Evolutionary conservation across 30 jellyfish, hydroid and myxozoan species (phyloP), one percentile per base, ranked within the genome.

Genomic region (Turritopsis dohrnii): DNA sequence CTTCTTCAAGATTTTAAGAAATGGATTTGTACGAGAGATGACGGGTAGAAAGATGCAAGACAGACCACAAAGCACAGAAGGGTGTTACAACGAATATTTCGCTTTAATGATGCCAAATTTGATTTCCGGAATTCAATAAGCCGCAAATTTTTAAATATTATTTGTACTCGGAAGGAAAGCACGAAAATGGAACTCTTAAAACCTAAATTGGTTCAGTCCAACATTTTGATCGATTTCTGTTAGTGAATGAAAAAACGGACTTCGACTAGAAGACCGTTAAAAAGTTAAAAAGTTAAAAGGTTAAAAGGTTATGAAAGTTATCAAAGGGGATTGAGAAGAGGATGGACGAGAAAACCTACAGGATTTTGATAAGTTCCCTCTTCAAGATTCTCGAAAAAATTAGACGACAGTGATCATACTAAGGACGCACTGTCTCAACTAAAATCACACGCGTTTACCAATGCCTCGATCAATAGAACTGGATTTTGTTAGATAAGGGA

Each of bases 311-410:
- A n/a, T n/a, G 76, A 66, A 17, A 66, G 8, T 66, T 66, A 17
- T 66, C 16, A 17, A 66, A 66, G 29, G 76, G 76, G 29, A 66
- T 66, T 66, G 76, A 66, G 29, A 21, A 66, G 76, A 66, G 76
- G 29, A 21, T 26, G 29, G 16, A 66, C 29, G 76, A 21, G 27
- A 66, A 66, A 66, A 66, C 21, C 28, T 66, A 26, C 16, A 66
- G 17, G 27, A 66, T 26, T 26, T 66, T 7, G 76, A 21, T 66
- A 66, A 66, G 17, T 66, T 66, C 29, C 17, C 76, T 17, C 29
- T 66, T 1, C 76, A 66, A 21, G 76, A 26, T 26, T 21, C 27
- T 21, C 17, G 29, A 66, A 66, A 66, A 21, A 66, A 66, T 21
- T 66, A 21, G 76, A 66, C 29, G 76, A 66, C 27, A 21, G 29